Evolutionary conservation across 2,888 invertebrate genomes (phyloP), one percentile per base, ranked within the genome.

Genomic region (Tetranychus truncatus): DNA sequence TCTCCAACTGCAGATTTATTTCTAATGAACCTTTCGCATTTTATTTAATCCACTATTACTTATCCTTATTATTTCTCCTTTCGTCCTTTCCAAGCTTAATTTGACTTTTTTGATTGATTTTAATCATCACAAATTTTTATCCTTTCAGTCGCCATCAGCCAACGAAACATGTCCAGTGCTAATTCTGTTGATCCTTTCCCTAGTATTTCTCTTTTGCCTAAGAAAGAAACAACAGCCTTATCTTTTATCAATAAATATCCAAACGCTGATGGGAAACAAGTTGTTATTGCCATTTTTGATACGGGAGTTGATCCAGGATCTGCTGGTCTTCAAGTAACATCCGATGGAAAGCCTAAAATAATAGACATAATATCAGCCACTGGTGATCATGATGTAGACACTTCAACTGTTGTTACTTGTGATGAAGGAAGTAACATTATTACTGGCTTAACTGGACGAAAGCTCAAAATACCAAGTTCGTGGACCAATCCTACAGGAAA

Each of bases 301-400:
- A 95, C 96, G 4, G 97, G 97, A 9, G 92, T 99, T 75, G 97
- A 99, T 86, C 96, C 97, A 44, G 92, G 92, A 72, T 95, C 95
- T 9, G 88, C 90, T 78, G 97, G 97, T 77, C 87, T 99, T 80
- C 89, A 92, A 89, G 86, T 88, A 78, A 91, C 95, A 20, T 88
- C 89, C 76, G 90, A 92, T 82, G 95, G 95, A 71, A 89, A 91
- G 81, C 87, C 89, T 21, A 99, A 99, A 85, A 89, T 99, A 74
- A 88, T 97, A 81, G 95, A 95, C 83, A 87, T 96, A 77, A 91
- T 89, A 82, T 96, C 99, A 85, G 94, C 95, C 81, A 92, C 92
- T 80, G 99, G 99, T 24, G 91, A 92, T 81, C 99, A 97, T 6
- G 97, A 99, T 87, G 94, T 97, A 75, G 92, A 92, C 83, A 95